phyloP scores from a whole-genome alignment of 2,113 vertebrate species.

The Poecile atricapillus region DNA sequence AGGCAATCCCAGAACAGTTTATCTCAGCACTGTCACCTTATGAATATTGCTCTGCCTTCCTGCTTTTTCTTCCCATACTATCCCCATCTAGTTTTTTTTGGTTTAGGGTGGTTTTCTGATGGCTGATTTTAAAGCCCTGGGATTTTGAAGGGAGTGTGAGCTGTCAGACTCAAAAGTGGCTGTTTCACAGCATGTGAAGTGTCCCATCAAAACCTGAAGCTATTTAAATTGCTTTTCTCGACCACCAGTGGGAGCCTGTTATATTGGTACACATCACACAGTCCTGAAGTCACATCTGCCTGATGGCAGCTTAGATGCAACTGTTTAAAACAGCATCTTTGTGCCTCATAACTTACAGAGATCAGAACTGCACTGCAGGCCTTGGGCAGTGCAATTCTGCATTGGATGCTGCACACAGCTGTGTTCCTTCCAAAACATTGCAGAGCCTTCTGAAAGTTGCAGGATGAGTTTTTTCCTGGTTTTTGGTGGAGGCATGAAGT shows the following conservation, averaged over 20 bases:
- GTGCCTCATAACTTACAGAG: not conserved
- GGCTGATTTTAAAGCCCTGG: not conserved
- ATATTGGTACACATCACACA: not conserved
- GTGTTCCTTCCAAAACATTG: not conserved
- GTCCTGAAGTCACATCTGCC: not conserved
- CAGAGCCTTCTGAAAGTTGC: not conserved
- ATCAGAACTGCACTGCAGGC: not conserved
- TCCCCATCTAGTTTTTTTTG: not conserved
- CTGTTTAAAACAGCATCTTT: not conserved
- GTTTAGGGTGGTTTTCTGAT: not conserved
- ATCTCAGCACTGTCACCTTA: not conserved
- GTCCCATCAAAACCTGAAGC: not conserved
- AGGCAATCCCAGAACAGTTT: not conserved
- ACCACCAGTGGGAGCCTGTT: not conserved
- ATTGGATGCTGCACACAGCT: fast-evolving
- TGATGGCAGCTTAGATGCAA: not conserved
- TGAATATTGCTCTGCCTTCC: not conserved
- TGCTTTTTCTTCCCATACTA: not conserved
- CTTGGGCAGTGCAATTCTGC: not conserved
- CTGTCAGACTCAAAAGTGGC: not conserved
- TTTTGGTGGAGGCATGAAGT: not conserved
- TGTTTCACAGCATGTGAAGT: not conserved
- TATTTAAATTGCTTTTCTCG: not conserved
- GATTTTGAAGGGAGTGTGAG: not conserved
- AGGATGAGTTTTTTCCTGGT: not conserved